Evolutionary conservation across 2,797 vertebrate genomes (phyloP).

Genomic region (Sebastes umbrosus): DNA sequence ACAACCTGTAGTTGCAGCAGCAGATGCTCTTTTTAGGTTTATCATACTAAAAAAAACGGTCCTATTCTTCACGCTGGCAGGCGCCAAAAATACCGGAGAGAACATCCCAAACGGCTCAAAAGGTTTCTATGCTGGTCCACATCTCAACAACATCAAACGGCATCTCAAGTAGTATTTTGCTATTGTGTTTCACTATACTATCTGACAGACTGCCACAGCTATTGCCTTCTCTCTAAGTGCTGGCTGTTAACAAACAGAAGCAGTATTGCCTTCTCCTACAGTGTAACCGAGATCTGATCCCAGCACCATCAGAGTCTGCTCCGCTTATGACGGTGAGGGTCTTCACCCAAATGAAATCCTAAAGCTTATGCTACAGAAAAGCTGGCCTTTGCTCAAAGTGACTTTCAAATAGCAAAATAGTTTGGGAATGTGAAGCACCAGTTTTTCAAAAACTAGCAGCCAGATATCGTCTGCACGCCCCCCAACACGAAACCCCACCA

Average conservation of each 20-base stretch:
- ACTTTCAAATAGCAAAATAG: slow-evolving; percentile 63
- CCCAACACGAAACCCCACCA: slow-evolving; percentile 1
- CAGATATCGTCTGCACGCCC: slow-evolving; percentile 29
- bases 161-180: slow-evolving; percentile 47
- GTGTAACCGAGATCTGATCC: slow-evolving; percentile 43
- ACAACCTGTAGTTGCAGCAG: slow-evolving; percentile 17
- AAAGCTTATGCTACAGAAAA: slow-evolving; percentile 75
- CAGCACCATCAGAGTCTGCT: slow-evolving; percentile 34
- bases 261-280: slow-evolving; percentile 33
- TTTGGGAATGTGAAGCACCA: slow-evolving; percentile 74
- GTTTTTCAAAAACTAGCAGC: slow-evolving; percentile 64
- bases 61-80: neutral
- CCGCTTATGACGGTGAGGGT: slow-evolving; percentile 27
- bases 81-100: slow-evolving; percentile 9
- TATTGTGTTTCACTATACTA: slow-evolving; percentile 31
- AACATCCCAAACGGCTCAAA: slow-evolving; percentile 11
- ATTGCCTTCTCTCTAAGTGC: slow-evolving; percentile 36
- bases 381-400: slow-evolving; percentile 65
- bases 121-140: slow-evolving; percentile 22
- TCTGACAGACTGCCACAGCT: slow-evolving; percentile 21
- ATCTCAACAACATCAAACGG: slow-evolving; percentile 39
- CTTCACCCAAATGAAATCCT: slow-evolving; percentile 53
- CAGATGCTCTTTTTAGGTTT: slow-evolving; percentile 19
- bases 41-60: neutral
- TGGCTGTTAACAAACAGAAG: slow-evolving; percentile 42